phyloP scores from a whole-genome alignment of 2,113 vertebrate species.

The Haemorhous mexicanus region DNA sequence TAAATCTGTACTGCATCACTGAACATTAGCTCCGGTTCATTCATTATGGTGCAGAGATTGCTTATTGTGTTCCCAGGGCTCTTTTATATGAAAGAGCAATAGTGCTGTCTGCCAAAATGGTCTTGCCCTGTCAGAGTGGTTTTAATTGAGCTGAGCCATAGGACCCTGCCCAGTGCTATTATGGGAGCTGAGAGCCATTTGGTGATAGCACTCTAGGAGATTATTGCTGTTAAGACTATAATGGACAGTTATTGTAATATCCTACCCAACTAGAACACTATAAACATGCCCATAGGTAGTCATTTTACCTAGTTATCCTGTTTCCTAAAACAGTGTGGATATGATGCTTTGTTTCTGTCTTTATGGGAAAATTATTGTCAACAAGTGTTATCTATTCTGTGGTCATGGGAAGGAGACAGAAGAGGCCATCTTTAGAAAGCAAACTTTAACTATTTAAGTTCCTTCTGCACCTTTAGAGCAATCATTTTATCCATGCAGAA shows the following conservation, averaged over 20 bases:
- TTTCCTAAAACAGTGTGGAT: background rate
- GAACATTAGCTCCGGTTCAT: slow-evolving; percentile 58
- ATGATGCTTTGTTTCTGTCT: background rate
- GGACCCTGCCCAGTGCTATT: slow-evolving; percentile 11
- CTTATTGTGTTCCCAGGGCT: slow-evolving; percentile 46
- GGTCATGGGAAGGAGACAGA: background rate
- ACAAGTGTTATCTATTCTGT: background rate
- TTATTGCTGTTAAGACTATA: slow-evolving; percentile 40
- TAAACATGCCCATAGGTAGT: background rate
- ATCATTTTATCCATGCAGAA: background rate
- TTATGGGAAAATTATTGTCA: slow-evolving; percentile 8
- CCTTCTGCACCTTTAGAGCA: background rate
- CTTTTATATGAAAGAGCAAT: slow-evolving; percentile 53
- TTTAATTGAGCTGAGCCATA: slow-evolving; percentile 65
- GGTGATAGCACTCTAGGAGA: background rate
- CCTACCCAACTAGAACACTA: background rate
- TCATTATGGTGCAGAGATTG: slow-evolving; percentile 37
- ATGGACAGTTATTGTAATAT: slow-evolving; percentile 49
- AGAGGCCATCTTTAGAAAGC: background rate
- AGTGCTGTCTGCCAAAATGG: slow-evolving; percentile 40
- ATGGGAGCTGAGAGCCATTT: background rate
- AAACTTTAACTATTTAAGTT: background rate
- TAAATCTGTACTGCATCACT: slow-evolving; percentile 47
- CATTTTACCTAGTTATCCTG: slow-evolving; percentile 5
- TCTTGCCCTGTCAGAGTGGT: slow-evolving; percentile 43